These are phyloP conservation scores for Scomber colias DNA, from an alignment of 2,113 vertebrate species.

Conservation along the genomic window DNA sequence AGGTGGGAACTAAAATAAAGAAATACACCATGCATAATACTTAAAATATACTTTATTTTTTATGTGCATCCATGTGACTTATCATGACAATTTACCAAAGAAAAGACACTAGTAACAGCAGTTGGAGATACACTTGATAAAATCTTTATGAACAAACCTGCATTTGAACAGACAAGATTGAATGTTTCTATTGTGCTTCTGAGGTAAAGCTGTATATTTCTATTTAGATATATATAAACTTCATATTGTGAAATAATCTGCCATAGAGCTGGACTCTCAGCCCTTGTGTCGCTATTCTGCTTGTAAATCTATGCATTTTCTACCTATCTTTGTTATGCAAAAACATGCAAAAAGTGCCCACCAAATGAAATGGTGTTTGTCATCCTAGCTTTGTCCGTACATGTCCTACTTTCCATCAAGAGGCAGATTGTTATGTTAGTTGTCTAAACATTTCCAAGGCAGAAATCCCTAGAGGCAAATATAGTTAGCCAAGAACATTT, in stretches of 20 bases:
- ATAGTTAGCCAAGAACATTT: not conserved
- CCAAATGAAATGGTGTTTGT: slow-evolving; percentile 23
- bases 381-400: not conserved
- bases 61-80: not conserved
- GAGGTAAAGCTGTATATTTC: too few relatives aligned
- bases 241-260: too few relatives aligned
- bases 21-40: not conserved
- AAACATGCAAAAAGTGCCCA: not conserved
- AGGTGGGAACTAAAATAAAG: slow-evolving; percentile 1
- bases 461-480: slow-evolving; percentile 12
- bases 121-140: too few relatives aligned
- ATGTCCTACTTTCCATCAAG: not conserved
- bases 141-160: too few relatives aligned
- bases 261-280: not conserved
- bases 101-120: not conserved
- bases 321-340: not conserved
- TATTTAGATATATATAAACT: too few relatives aligned
- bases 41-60: slow-evolving; percentile 57
- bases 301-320: not conserved
- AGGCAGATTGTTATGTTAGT: slow-evolving; percentile 4
- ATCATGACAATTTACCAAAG: slow-evolving; percentile 1
- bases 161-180: too few relatives aligned
- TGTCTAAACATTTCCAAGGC: slow-evolving; percentile 3
- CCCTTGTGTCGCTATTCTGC: not conserved
- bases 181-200: too few relatives aligned